Base-by-base conservation (phyloP, 64 coral and sea anemone genomes). In the Acropora tenuis region DNA sequence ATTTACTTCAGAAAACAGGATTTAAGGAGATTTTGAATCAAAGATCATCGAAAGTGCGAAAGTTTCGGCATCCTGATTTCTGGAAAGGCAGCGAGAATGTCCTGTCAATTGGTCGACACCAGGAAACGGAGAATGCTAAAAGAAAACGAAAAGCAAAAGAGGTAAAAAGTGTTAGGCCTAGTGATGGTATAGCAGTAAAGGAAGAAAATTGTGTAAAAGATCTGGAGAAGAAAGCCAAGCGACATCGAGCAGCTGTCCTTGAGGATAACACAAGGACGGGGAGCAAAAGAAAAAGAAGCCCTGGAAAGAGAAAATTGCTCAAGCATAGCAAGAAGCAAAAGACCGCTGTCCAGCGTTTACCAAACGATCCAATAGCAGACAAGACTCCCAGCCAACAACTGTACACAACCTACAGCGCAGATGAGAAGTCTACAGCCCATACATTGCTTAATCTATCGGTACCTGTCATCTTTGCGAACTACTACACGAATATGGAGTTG, bases 31-130 rank as follows among this genome's bases (percentile, higher is more conserved):
- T 84, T 60, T 47, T 47, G 41, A 84, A 8, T 8, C 5, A 61
- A 67, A 84, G 80, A 68, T 5, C 16, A 10, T 84, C 80, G 3
- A 84, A 84, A 43, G 55, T 60, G 42, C 17, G 68, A 45, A 84
- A 84, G 16, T 84, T 84, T 47, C 60, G 60, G 5, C 80, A 69
- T 69, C 60, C 59, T 47, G 13, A 43, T 45, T 84, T 84, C 59
- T 43, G 47, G 61, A 68, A 17, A 47, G 60, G 68, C 5, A 2
- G 43, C 4, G 42, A 67, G 18, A 43, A 47, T 4, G 1, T 19
- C 8, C 80, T n/a, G 8, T 15, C 17, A 68, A 1, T 8, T 58
- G 41, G 6, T 45, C 5, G 10, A 7, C 0, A 10, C 10, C 16
- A 6, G n/a, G 8, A 66, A 68, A 66, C 2, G 68, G 41, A 6